phyloP scores from a whole-genome alignment of 2,888 invertebrate genomes.

The Euphydryas editha region DNA sequence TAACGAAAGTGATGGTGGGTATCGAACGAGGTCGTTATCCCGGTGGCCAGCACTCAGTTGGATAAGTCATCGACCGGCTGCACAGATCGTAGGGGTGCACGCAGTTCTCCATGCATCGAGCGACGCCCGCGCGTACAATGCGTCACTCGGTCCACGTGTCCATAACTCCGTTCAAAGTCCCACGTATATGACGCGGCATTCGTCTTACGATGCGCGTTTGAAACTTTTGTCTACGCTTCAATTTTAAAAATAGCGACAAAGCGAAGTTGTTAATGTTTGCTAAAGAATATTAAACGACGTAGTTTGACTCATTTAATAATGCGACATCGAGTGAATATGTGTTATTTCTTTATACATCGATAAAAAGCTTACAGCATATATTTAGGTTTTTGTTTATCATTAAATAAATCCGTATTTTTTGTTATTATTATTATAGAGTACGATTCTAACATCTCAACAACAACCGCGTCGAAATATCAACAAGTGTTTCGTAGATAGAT shows the following conservation, averaged over 20 bases:
- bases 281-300: conserved; percentile 37
- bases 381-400: no score
- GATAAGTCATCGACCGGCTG: conserved; percentile 37
- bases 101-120: conserved; percentile 11
- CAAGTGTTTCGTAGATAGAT: conserved; percentile 25
- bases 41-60: conserved; percentile 42
- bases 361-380: background rate
- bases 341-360: background rate
- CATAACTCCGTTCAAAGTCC: conserved; percentile 26
- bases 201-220: conserved; percentile 27
- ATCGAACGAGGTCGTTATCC: conserved; percentile 65
- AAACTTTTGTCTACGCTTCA: conserved; percentile 27
- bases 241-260: conserved; percentile 35
- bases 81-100: conserved; percentile 32
- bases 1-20: conserved; percentile 57
- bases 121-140: conserved; percentile 20
- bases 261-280: conserved; percentile 33
- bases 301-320: conserved; percentile 9
- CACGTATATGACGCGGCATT: conserved; percentile 29
- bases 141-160: conserved; percentile 30
- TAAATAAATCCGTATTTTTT: no score
- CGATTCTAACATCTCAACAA: conserved; percentile 6
- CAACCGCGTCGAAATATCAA: conserved; percentile 11
- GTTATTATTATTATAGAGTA: no score
- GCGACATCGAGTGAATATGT: background rate